Evolutionary conservation across 1,140 invertebrate genomes (phyloP).

Genomic region (Aphelenchoides besseyi): DNA sequence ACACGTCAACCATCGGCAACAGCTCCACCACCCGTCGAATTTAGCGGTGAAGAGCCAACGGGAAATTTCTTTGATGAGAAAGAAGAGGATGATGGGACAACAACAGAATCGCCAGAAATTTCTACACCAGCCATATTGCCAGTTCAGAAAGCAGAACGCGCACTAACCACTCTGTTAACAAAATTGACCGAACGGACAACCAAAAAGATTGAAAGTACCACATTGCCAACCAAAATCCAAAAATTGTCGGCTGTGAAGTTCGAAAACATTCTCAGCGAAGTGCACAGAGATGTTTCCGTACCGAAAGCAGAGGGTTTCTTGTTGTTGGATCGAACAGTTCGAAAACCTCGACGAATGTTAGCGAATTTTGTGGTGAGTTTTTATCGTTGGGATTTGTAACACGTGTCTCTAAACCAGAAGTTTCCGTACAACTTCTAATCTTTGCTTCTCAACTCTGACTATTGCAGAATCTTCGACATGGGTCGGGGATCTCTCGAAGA

Average conservation of each 20-base stretch:
- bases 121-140: background rate
- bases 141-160: background rate
- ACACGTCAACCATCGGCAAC: background rate
- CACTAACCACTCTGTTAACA: background rate
- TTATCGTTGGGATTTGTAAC: background rate
- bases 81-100: no score
- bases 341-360: background rate
- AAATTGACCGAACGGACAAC: background rate
- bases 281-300: background rate
- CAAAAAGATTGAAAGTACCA: no score
- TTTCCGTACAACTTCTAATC: background rate
- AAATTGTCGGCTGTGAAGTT: no score
- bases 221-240: no score
- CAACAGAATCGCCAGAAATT: no score
- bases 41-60: background rate
- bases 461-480: background rate
- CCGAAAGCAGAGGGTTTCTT: background rate
- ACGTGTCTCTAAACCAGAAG: background rate
- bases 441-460: background rate
- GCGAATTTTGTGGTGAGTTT: background rate
- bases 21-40: background rate
- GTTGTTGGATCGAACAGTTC: background rate
- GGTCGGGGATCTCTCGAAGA: background rate
- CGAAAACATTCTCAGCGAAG: no score
- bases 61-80: background rate